A percentile compares a stretch with the other conserved stretches of the same genome.
Conservation (phyloP, 1,140 invertebrate genomes). For the Scaptomyza hsui region DNA sequence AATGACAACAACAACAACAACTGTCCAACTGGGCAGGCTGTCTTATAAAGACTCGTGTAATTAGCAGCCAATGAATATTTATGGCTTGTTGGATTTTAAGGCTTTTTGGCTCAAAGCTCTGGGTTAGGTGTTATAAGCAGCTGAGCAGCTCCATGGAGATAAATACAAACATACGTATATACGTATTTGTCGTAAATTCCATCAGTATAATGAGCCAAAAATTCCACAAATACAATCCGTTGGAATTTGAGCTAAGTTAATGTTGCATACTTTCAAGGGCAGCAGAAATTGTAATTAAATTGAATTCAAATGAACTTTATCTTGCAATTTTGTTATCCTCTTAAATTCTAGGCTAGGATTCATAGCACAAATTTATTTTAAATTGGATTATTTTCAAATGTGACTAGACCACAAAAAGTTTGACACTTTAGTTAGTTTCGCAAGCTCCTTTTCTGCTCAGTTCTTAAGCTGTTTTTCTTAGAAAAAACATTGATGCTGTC, state of each 20-base stretch:
- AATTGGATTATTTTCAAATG: not conserved
- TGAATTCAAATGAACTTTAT: no score
- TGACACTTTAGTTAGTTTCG: not conserved
- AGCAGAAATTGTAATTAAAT: not conserved
- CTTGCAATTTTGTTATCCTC: no score
- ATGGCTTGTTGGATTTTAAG: constrained; percentile 24
- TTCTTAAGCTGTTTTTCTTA: not conserved
- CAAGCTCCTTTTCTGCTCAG: not conserved
- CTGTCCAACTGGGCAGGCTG: constrained; percentile 9
- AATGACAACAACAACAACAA: constrained; percentile 11
- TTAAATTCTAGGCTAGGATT: no score
- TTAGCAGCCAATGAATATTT: constrained; percentile 75
- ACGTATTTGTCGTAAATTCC: not conserved
- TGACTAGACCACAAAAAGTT: not conserved
- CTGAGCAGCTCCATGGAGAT: constrained; percentile 5
- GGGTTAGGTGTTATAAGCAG: constrained; percentile 24
- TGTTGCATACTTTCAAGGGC: constrained; percentile 3
- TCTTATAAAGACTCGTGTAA: constrained; percentile 41
- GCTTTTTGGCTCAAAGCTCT: not conserved
- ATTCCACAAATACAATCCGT: no score
- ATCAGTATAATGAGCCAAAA: not conserved
- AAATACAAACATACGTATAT: not conserved
- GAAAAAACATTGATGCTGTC: not conserved
- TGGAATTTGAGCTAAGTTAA: not conserved
- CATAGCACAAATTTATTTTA: no score